Percentiles rank a stretch among this genome's conserved stretches.
These are phyloP conservation scores for Trematomus loennbergii DNA, from an alignment of 2,113 vertebrate species.

Conservation along the genomic window DNA sequence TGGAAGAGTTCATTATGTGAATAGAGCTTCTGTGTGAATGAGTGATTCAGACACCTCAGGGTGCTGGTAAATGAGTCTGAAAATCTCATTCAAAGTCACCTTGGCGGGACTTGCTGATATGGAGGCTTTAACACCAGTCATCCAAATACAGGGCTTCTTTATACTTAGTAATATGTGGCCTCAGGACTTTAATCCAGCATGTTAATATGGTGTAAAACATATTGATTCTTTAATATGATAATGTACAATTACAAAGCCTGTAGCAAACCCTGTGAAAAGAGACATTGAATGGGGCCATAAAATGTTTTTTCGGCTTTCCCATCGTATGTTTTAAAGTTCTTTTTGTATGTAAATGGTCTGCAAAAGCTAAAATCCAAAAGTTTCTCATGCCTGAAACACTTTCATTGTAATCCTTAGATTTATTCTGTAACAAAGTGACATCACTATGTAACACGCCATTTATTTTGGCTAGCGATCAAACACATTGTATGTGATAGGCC, in stretches of 20 bases:
- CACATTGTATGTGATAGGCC: no score
- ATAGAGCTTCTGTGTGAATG: slow-evolving; percentile 27
- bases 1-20: slow-evolving; percentile 30
- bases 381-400: no score
- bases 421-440: no score
- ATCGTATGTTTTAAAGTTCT: no score
- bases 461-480: no score
- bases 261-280: neutral
- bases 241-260: neutral
- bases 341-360: no score
- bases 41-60: slow-evolving; percentile 25
- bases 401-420: no score
- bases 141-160: slow-evolving; percentile 1
- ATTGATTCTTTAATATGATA: no score
- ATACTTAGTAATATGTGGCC: no score
- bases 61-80: slow-evolving; percentile 2
- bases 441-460: no score
- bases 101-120: slow-evolving; percentile 27
- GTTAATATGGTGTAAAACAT: neutral
- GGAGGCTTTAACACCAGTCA: slow-evolving; percentile 49
- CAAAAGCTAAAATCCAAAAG: no score
- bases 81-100: slow-evolving; percentile 38
- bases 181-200: neutral
- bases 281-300: neutral
- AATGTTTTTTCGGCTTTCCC: no score